Evolutionary conservation across 1,140 invertebrate species (phyloP), one percentile per base, ranked within the genome.

Genomic region (Drosophila bocqueti): DNA sequence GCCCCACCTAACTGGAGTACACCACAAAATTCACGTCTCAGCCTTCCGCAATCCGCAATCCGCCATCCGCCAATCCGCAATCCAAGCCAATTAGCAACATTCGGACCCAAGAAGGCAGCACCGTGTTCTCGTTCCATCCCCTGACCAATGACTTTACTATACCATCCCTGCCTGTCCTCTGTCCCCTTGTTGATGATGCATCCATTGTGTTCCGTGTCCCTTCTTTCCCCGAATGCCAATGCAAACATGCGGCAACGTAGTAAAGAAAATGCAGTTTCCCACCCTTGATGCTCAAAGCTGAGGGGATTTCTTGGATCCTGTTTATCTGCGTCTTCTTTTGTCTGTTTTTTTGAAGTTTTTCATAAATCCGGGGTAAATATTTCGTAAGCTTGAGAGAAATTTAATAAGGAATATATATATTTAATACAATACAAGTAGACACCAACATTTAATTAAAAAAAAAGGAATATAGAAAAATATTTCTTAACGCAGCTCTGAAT

Each of bases 1-100:
- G 82, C 83, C 83, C 79, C 87, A 91, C 52, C 46, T 60, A 91
- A 86, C 83, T 83, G 86, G 85, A 90, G 85, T 86, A 86, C 73
- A 90, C 69, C 76, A 83, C 86, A 75, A 91, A 91, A 87, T 80
- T 83, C 74, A 87, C 81, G 89, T 82, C 77, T 80, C 55, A 75
- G 79, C 71, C 77, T 71, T 49, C 57, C 58, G 34, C 59, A 63
- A 73, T n/a, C 59, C 63, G 63, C 43, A 11, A 24, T 49, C 57
- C 57, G 79, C 71, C 77, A 67, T 49, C 57, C 58, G 34, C 59
- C 71, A 74, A 67, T 49, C 57, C 58, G 34, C 59, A 11, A 64
- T 66, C 52, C 50, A 81, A 74, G 50, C 18, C 50, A 74, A 76
- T 69, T 26, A 65, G 55, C 74, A 76, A 76, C 49, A 34, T 54